Evolutionary conservation across 1,140 invertebrate genomes (phyloP).

Genomic region (Formica exsecta): DNA sequence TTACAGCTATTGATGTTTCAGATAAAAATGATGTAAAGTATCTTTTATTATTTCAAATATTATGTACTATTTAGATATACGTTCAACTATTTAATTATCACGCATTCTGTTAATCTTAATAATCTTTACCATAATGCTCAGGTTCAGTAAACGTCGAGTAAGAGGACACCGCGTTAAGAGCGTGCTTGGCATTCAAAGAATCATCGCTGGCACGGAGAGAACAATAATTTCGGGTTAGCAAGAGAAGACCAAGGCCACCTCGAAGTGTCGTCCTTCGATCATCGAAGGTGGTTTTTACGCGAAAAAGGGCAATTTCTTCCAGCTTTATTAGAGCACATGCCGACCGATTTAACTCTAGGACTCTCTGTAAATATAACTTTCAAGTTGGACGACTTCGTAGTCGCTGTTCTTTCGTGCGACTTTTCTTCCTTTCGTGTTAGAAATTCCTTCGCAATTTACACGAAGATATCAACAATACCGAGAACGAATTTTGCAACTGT

Average conservation of each 20-base stretch:
- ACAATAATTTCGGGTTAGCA: constrained; percentile 61
- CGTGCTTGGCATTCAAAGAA: constrained; percentile 67
- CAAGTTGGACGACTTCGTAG: constrained; percentile 32
- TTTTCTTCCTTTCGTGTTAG: background rate
- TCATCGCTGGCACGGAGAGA: constrained; percentile 29
- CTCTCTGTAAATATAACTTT: constrained; percentile 59
- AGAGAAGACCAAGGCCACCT: constrained; percentile 54
- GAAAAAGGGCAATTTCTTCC: constrained; percentile 44
- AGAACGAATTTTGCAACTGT: constrained; percentile 8
- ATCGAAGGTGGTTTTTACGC: constrained; percentile 51
- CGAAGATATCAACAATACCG: constrained; percentile 31
- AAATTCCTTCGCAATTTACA: constrained; percentile 52
- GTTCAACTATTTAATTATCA: background rate
- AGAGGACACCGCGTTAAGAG: constrained; percentile 49
- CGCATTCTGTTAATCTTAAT: too few relatives aligned
- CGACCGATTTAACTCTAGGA: constrained; percentile 48
- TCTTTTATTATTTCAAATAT: background rate
- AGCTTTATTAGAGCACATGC: constrained; percentile 62
- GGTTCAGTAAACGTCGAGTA: constrained; percentile 61
- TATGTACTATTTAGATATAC: background rate
- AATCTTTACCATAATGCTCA: constrained; percentile 59
- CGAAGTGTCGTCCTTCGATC: constrained; percentile 69
- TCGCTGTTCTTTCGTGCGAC: constrained; percentile 36
- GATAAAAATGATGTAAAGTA: background rate
- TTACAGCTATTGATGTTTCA: background rate